Base-by-base conservation (phyloP, 1,140 invertebrate genomes). In the Brachionus paranguensis region DNA sequence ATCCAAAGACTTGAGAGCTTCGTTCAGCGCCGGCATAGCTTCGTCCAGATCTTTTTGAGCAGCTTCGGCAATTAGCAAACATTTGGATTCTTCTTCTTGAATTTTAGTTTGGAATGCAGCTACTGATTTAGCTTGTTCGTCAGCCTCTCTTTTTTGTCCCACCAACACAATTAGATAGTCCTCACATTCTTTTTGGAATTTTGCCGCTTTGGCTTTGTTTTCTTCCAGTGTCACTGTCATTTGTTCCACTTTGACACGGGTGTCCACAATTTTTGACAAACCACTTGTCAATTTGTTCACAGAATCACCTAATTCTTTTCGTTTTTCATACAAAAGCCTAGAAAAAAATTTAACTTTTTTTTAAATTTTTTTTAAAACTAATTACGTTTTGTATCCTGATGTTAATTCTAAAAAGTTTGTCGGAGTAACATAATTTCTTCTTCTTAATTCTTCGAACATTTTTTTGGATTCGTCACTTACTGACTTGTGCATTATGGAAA, bases 341-440 rank as follows among this genome's bases (percentile, higher is more conserved):
- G 29, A 87, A 86, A 33, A 33, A 50, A 86, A 84, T 65, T 64
- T 24, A 20, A 79, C 3, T 10, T 17, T 3, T 33, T 79, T 17
- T 11, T 12, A 24, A 41, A 14, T 50, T 84, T 33, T 27, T 2
- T 17, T 43, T 24, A 14, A 20, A 29, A 3, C 17, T 37, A 86
- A 89, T 91, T 89, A 94, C 92, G 91, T 91, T 89, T 95, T 94
- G 86, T 95, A 95, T 78, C 94, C 93, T 0, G 92, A 90, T 10
- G 95, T 94, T 2, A 95, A 91, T 86, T 95, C 93, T 37, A 95
- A 89, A 87, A 94, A 95, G 89, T 95, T 95, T 14, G 92, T 93
- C 0, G 94, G 94, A 1, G 94, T 95, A 37, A 95, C 94, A 88
- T 95, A 95, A 88, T 94, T 94, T 86, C 93, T 91, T n/a, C 94